A percentile compares a stretch with the other conserved stretches of the same genome.
These are phyloP conservation scores for Rhegmatorhina hoffmannsi DNA, from an alignment of 2,113 vertebrate species.

Conservation along the genomic window DNA sequence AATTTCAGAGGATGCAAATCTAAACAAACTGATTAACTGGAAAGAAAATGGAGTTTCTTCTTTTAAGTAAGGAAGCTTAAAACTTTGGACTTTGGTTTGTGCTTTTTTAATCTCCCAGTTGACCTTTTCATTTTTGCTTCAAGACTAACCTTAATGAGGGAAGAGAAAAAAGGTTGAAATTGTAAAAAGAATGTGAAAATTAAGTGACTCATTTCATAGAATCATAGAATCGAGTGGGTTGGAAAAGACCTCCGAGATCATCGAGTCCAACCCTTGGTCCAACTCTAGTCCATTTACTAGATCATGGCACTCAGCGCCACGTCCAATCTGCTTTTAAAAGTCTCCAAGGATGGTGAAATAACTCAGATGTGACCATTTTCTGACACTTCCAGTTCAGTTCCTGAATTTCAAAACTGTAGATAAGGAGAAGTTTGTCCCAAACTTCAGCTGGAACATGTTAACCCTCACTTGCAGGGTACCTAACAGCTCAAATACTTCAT, in stretches of 20 bases:
- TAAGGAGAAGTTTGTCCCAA: neutral
- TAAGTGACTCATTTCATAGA: neutral
- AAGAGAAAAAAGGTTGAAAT: neutral
- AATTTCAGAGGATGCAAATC: neutral
- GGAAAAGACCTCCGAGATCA: no score
- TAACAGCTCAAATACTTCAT: neutral
- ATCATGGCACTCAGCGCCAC: no score
- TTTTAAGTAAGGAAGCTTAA: neutral
- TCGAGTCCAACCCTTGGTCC: no score
- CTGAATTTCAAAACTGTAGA: neutral
- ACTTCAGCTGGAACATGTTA: neutral
- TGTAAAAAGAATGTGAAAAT: neutral
- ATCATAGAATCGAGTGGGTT: no score
- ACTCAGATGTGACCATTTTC: neutral
- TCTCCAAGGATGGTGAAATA: neutral
- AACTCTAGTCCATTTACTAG: no score
- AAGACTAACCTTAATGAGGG: neutral
- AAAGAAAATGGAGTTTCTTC: neutral
- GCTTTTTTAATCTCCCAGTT: neutral
- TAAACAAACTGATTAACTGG: neutral
- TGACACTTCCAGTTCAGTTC: neutral
- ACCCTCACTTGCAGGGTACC: neutral
- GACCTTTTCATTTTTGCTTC: neutral
- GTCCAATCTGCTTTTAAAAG: no score
- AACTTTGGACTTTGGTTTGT: neutral